Evolutionary conservation across 2,888 invertebrate genomes (phyloP), one percentile per base, ranked within the genome.

Genomic region (Cephus rjabovi): DNA sequence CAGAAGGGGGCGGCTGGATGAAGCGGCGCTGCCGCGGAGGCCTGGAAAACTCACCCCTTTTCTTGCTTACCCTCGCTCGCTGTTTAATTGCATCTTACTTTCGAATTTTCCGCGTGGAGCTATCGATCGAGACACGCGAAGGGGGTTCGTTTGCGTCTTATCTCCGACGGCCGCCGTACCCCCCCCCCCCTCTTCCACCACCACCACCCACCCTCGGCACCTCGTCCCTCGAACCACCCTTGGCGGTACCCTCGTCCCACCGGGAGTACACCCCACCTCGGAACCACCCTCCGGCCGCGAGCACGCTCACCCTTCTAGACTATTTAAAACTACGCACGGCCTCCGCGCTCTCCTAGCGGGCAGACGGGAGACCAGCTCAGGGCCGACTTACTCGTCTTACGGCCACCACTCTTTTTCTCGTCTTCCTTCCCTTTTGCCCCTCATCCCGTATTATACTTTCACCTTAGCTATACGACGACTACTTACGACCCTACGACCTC

Each of bases 51-150:
- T 91, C 91, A 91, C 91, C 91, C 91, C 91, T 91, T 91, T 91
- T 91, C 90, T 91, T 91, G 90, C 91, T 90, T 91, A 91, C 91
- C 90, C 91, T 90, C 90, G 90, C 83, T 88, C 89, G 89, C 91
- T 91, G 91, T 91, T 91, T 91, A 91, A 91, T 91, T 91, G 91
- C 91, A 91, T 91, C 91, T 91, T 91, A 91, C 91, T 91, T 91
- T 91, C 91, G 91, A 91, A 91, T 91, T 91, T 91, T 91, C 91
- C 90, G 91, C 91, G 91, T 90, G 91, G 90, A 89, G 90, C 89
- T 91, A 91, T 91, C 91, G 91, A 91, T 91, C 91, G 91, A 90
- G 90, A 89, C 90, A 89, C 89, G 86, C 85, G 84, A 82, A 78
- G 86, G 86, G 86, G 88, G 87, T 91, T 91, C 91, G 90, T 91